A percentile compares a stretch with the other conserved stretches of the same genome.
Evolutionary conservation across 1,140 invertebrate genomes (phyloP).

Genomic region (Radopholus similis): DNA sequence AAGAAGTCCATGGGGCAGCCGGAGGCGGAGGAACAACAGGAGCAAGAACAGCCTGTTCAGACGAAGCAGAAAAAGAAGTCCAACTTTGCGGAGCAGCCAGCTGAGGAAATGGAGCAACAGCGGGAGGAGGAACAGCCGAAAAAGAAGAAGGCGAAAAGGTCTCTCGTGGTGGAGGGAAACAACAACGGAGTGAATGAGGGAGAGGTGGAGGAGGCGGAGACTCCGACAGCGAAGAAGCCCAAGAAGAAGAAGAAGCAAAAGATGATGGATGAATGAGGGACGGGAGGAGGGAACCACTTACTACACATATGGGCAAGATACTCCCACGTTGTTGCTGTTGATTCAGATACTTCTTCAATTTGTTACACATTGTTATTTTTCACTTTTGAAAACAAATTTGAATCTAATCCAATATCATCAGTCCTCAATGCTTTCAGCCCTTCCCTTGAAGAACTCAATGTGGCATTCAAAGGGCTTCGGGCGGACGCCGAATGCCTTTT

Average conservation of each 20-base stretch:
- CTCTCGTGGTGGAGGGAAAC: background rate
- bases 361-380: background rate
- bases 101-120: background rate
- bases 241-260: background rate
- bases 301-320: too few relatives aligned
- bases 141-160: background rate
- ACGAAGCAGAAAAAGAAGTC: slow-evolving; percentile 38
- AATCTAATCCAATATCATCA: background rate
- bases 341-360: too few relatives aligned
- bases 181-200: background rate
- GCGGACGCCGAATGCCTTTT: slow-evolving; percentile 9
- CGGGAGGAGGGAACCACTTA: background rate
- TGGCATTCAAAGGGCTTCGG: slow-evolving; percentile 11
- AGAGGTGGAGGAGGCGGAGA: background rate
- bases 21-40: background rate
- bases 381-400: background rate
- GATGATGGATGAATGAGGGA: background rate
- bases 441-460: too few relatives aligned
- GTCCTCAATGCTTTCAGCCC: too few relatives aligned
- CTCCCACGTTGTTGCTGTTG: background rate
- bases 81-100: background rate
- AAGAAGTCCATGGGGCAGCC: background rate
- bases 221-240: too few relatives aligned
- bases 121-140: background rate
- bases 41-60: background rate